A percentile compares a stretch with the other conserved stretches of the same genome.
These are phyloP conservation scores for Pachypanchax playfairii DNA, from an alignment of 2,113 vertebrate genomes.

Conservation along the genomic window DNA sequence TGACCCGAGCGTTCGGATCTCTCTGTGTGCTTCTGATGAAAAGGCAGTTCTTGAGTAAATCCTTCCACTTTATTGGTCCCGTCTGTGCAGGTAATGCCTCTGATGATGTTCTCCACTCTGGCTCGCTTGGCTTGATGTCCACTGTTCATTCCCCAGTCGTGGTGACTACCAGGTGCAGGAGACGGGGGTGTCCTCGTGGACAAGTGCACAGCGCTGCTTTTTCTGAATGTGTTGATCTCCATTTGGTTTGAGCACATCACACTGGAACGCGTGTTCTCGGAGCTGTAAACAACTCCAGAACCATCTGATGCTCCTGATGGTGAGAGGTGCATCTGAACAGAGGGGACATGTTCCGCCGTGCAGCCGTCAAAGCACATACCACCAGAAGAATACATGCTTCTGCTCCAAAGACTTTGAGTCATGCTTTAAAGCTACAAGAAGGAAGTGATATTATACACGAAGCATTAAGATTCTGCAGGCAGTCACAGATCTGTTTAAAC, in stretches of 20 bases:
- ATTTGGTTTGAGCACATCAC: slow-evolving; percentile 45
- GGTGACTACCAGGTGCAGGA: slow-evolving; percentile 36
- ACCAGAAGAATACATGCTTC: slow-evolving; percentile 46
- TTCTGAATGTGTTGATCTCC: slow-evolving; percentile 45
- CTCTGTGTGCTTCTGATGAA: slow-evolving; percentile 60
- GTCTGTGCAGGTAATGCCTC: slow-evolving; percentile 77
- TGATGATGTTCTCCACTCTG: slow-evolving; percentile 91
- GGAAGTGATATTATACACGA: background rate
- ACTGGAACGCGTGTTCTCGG: slow-evolving; percentile 42
- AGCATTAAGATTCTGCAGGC: background rate
- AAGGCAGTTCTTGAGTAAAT: slow-evolving; percentile 76
- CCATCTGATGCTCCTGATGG: slow-evolving; percentile 55
- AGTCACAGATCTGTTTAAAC: slow-evolving; percentile 4
- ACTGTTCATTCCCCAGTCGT: slow-evolving; percentile 66
- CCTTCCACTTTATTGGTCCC: slow-evolving; percentile 49
- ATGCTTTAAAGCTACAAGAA: slow-evolving; percentile 29
- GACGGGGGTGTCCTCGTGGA: slow-evolving; percentile 40
- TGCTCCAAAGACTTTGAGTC: slow-evolving; percentile 66
- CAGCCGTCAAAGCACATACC: slow-evolving; percentile 50
- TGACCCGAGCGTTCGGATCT: background rate
- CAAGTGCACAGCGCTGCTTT: slow-evolving; percentile 31
- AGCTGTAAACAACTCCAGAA: slow-evolving; percentile 71
- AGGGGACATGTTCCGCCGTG: slow-evolving; percentile 52
- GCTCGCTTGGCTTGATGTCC: slow-evolving; percentile 86
- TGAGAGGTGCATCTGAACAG: slow-evolving; percentile 53